Evolutionary conservation across 2,113 vertebrate genomes (phyloP), one percentile per base, ranked within the genome.

Genomic region (Uropsilus gracilis): DNA sequence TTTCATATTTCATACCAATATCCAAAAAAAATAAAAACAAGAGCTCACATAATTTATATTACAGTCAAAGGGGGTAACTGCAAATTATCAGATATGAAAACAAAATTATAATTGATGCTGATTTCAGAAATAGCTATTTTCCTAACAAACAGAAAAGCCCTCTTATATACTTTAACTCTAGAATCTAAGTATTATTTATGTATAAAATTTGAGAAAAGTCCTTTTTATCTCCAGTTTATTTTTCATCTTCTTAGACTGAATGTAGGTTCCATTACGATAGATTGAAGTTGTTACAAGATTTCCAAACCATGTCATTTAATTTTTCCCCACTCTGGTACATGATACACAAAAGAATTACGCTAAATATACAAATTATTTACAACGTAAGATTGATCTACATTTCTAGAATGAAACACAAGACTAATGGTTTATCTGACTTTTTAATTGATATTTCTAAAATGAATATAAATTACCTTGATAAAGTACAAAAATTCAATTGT

Each of bases 401-500:
- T 88, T 76, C 72, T 85, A 28, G 86, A 66, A 73, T n/a, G 72
- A 34, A 44, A 77, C 46, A 63, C 7, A 86, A 63, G 12, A 46
- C 44, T 81, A 89, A 73, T 50, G 68, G 17, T 86, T 97, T 93
- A 42, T 48, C 84, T 69, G 37, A 95, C 50, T 88, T 66, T 95
- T 89, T 80, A 96, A 34, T 89, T 63, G 94, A 1, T 94, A 86
- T 93, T 91, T 91, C 50, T 72, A 75, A 30, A 95, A 81, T 91
- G 30, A 94, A 90, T 63, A 88, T 39, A 88, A 72, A 83, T 66
- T 89, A 87, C 26, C 39, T 91, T 90, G 63, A 86, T 39, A 78
- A 48, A 42, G 72, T 32, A 50, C 42, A 91, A 82, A 26, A 37
- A 28, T 13, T 87, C 55, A 76, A 13, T 22, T 73, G 17, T 87